Base-by-base conservation (phyloP, 2,888 invertebrate species). In the Euphydryas editha region DNA sequence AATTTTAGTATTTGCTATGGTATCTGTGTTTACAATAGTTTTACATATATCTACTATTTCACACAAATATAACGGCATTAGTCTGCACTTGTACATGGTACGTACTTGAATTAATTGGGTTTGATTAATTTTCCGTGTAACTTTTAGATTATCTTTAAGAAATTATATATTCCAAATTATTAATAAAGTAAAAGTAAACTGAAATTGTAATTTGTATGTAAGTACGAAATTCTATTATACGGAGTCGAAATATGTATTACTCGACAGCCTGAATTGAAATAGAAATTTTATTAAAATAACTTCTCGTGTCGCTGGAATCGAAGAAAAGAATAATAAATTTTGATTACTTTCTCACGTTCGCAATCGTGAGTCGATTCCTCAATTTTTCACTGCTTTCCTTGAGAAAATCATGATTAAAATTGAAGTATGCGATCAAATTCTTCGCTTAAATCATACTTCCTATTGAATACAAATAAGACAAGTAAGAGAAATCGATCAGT, bases 311-410 rank as follows among this genome's bases (percentile, higher is more conserved):
- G 78, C 77, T 80, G 80, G 79, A 81, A 83, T 84, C 81, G 85
- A 83, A 85, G 85, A 86, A 84, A 81, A 83, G 86, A 85, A 91
- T 89, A 88, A 89, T 89, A 88, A 86, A 90, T 89, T 89, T 89
- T 88, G 88, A 90, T 91, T 90, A 90, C 88, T 83, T 87, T 89
- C 86, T 87, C 89, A 87, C 88, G 89, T 89, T 85, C 87, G 83
- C 84, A 81, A 79, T 82, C 89, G 88, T 91, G 90, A 89, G 87
- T 87, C 82, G 90, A 85, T 90, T 89, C 78, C 81, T 83, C 83
- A 87, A 89, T 88, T 87, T 85, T 84, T 84, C 80, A 81, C 75
- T 81, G 76, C 79, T 78, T 81, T 81, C 82, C 80, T 79, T 74
- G 81, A 78, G 79, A 82, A 82, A 86, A 81, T 83, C 81, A 82